Evolutionary conservation across 2,113 vertebrate genomes (phyloP).

Genomic region (Colinus virginianus): DNA sequence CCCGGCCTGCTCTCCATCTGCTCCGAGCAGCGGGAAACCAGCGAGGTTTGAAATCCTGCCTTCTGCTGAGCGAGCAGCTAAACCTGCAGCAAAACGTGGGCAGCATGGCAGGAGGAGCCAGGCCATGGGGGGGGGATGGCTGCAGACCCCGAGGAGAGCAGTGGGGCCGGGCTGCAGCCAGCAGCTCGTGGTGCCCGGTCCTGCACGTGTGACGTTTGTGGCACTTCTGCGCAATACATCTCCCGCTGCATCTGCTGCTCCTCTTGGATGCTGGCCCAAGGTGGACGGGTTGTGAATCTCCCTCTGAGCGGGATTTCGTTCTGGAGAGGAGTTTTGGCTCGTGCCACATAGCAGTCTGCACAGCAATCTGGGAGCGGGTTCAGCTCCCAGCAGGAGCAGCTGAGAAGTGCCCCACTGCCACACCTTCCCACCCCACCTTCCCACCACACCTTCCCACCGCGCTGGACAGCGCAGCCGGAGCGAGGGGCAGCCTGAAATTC

Average conservation of each 20-base stretch:
- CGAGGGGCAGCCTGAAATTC: neutral
- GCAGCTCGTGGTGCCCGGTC: neutral
- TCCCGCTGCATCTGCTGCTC: neutral
- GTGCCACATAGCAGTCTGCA: neutral
- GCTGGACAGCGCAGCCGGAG: neutral
- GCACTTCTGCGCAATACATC: neutral
- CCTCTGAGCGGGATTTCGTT: neutral
- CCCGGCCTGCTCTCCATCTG: neutral
- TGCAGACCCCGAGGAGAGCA: fast-evolving
- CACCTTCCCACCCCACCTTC: fast-evolving
- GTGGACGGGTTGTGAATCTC: neutral
- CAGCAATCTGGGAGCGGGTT: no score
- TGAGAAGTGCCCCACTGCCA: neutral
- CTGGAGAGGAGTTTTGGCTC: neutral
- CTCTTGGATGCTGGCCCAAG: neutral
- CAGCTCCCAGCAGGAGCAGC: neutral
- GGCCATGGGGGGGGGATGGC: neutral
- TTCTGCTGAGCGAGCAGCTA: neutral
- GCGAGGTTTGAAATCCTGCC: neutral
- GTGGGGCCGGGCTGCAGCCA: fast-evolving
- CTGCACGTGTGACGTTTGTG: fast-evolving
- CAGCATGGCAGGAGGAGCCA: fast-evolving
- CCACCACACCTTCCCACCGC: fast-evolving
- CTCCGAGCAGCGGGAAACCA: neutral
- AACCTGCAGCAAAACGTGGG: neutral